These are phyloP conservation scores for Littorina saxatilis DNA, from an alignment of 1,140 invertebrate genomes.

Conservation along the genomic window DNA sequence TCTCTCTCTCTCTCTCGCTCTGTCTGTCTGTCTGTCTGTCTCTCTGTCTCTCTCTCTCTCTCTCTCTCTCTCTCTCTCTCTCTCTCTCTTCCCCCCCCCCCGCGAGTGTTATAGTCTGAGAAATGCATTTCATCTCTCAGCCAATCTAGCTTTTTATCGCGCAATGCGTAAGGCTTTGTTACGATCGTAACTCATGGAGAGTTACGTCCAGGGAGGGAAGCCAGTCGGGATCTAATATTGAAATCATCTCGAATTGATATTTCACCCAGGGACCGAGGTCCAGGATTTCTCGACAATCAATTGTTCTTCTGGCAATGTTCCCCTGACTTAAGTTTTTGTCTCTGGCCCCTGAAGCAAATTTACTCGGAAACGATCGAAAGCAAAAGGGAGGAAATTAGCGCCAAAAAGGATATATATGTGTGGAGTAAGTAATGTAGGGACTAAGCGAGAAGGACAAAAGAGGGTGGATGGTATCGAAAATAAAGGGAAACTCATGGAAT, in stretches of 20 bases:
- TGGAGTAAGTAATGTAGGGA: no score
- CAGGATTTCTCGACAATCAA: no score
- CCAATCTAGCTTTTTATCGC: not conserved
- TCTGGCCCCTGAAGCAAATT: no score
- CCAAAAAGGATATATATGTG: no score
- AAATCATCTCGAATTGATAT: conserved; percentile 21
- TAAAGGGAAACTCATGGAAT: not conserved
- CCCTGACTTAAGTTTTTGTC: no score
- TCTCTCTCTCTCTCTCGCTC: no score
- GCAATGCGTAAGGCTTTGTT: not conserved
- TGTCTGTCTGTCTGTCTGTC: no score
- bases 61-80: not conserved
- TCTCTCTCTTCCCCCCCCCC: not conserved
- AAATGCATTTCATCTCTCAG: not conserved
- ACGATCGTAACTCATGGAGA: conserved; percentile 6
- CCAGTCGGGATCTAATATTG: not conserved
- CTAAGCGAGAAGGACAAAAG: not conserved
- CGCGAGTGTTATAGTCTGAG: not conserved
- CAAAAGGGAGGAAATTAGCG: no score
- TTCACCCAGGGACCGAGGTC: not conserved
- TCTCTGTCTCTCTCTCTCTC: no score
- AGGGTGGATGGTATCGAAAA: not conserved
- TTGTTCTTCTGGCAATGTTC: no score
- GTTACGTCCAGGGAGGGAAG: not conserved
- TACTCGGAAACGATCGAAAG: not conserved